Percentiles rank a stretch among this genome's conserved stretches.
Evolutionary conservation across 2,888 invertebrate genomes (phyloP).

Genomic region (Drosophila mulleri): DNA sequence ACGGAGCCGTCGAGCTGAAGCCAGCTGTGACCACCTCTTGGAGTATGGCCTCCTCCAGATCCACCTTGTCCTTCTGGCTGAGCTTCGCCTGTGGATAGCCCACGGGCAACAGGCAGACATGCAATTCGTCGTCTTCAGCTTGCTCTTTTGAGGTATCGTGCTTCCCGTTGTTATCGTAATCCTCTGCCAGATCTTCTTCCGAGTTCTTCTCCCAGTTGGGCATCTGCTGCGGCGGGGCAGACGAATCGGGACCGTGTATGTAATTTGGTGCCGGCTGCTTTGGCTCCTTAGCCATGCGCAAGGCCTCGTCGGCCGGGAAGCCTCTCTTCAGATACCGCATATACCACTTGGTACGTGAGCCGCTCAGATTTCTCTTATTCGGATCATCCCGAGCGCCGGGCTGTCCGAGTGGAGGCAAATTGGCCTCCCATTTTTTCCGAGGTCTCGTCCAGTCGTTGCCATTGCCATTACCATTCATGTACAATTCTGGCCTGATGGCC

Average conservation of each 20-base stretch:
- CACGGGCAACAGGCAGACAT: slow-evolving; percentile 13
- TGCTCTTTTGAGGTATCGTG: not conserved
- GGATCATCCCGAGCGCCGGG: slow-evolving; percentile 8
- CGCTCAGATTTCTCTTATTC: slow-evolving; percentile 7
- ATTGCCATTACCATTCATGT: not conserved
- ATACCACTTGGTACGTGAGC: slow-evolving; percentile 38
- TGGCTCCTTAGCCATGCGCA: slow-evolving; percentile 35
- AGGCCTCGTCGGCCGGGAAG: slow-evolving; percentile 9
- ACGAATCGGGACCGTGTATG: not conserved
- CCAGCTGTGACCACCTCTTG: slow-evolving; percentile 26
- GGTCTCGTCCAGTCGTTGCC: not conserved
- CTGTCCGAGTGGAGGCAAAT: not conserved
- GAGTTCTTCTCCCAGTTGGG: not conserved
- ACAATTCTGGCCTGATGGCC: not conserved
- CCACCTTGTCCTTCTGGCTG: slow-evolving; percentile 14
- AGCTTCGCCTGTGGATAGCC: slow-evolving; percentile 28
- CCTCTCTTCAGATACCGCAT: slow-evolving; percentile 32
- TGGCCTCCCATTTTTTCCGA: not conserved
- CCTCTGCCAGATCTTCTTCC: not conserved
- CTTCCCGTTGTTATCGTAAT: too few species aligned
- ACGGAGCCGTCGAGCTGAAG: slow-evolving; percentile 1
- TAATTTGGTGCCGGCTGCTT: slow-evolving; percentile 29
- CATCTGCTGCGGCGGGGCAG: not conserved
- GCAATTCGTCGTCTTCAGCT: not conserved
- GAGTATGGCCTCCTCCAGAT: slow-evolving; percentile 44